phyloP scores from a whole-genome alignment of 2,113 vertebrate species.

The Pomatorhinus ruficollis region DNA sequence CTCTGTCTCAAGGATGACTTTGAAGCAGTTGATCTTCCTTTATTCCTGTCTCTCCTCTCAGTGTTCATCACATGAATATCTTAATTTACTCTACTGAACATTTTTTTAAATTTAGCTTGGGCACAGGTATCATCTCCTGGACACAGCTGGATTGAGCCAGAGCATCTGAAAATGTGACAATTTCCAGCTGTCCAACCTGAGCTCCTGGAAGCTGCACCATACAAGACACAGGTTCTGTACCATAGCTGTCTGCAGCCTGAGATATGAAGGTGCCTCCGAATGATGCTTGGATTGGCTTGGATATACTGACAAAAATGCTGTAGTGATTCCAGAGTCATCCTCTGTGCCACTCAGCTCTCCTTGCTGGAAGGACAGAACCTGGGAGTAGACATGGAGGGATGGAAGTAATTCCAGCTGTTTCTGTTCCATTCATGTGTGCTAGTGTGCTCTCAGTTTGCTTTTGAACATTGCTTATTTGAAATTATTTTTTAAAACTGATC shows the following conservation, averaged over 20 bases:
- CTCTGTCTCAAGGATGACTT: background rate
- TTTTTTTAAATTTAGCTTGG: background rate
- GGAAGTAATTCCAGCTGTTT: background rate
- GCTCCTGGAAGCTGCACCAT: background rate
- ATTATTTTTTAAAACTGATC: background rate
- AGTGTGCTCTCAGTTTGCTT: background rate
- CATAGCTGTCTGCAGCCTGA: background rate
- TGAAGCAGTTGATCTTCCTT: background rate
- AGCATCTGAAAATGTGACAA: background rate
- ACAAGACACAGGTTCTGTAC: background rate
- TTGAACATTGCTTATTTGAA: background rate
- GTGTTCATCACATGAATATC: background rate
- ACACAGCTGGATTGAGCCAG: background rate
- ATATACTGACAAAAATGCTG: background rate
- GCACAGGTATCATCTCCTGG: background rate
- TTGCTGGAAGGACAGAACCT: background rate
- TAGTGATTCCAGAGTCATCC: background rate
- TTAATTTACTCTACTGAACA: background rate
- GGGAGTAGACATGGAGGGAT: background rate
- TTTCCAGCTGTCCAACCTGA: background rate
- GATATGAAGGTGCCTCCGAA: rapidly evolving
- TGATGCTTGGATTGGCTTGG: background rate
- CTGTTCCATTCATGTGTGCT: background rate
- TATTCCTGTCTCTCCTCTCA: background rate
- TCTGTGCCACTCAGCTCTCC: rapidly evolving